These are phyloP conservation scores for Labeo catla DNA, from an alignment of 2,113 vertebrate species.

Conservation along the genomic window DNA sequence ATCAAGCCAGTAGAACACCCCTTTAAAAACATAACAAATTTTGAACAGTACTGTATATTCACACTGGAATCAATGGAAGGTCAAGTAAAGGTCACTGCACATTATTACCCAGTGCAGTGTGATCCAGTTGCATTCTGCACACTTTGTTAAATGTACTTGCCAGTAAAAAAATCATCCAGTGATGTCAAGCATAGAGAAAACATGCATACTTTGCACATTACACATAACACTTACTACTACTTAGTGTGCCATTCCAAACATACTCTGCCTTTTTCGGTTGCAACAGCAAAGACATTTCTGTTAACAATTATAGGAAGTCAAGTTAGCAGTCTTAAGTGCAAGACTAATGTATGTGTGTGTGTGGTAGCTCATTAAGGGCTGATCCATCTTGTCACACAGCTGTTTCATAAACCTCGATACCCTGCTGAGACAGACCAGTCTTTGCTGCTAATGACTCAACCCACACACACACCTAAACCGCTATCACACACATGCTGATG, in stretches of 20 bases:
- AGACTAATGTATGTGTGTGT: not conserved
- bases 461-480: slow-evolving; percentile 23
- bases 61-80: not conserved
- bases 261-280: not conserved
- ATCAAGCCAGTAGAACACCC: too few relatives aligned
- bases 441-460: slow-evolving; percentile 23
- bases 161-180: not conserved
- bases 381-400: slow-evolving; percentile 37
- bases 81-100: not conserved
- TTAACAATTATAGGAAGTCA: not conserved
- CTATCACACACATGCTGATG: slow-evolving; percentile 7
- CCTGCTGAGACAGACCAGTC: slow-evolving; percentile 38
- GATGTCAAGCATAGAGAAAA: not conserved
- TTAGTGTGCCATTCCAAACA: not conserved
- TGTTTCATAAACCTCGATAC: slow-evolving; percentile 33
- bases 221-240: not conserved
- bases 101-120: not conserved
- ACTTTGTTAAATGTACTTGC: not conserved
- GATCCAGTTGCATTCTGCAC: not conserved
- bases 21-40: too few relatives aligned
- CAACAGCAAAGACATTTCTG: not conserved
- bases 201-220: not conserved
- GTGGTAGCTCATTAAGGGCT: slow-evolving; percentile 11
- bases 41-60: not conserved
- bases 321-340: not conserved